Base-by-base conservation (phyloP, 2,888 invertebrate species). In the Villa cingulata region DNA sequence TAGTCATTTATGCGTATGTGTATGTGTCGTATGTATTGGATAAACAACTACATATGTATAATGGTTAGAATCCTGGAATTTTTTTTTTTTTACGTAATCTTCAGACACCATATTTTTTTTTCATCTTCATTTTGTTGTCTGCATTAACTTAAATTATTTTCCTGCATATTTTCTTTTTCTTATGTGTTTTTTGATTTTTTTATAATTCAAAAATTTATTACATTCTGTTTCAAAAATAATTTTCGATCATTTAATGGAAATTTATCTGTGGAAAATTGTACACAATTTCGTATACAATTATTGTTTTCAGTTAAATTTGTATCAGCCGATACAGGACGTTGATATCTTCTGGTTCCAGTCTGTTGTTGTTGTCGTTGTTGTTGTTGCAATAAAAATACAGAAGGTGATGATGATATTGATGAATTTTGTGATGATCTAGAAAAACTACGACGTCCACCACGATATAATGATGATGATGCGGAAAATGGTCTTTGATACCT, bases 261-360 rank as follows among this genome's bases (percentile, higher is more conserved):
- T 20, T 48, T 40, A 34, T 53, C 53, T n/a, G n/a, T n/a, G 1
- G 49, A 38, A 49, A 51, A 46, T 41, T 37, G 40, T 17, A 53
- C 43, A 41, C 48, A 53, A 48, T 51, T 49, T 37, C 41, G 37
- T 34, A 53, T 55, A 48, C 57, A n/a, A n/a, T n/a, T n/a, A n/a
- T n/a, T n/a, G n/a, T n/a, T 57, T 32, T 61, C 57, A 9, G 63
- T 60, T 40, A 64, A 58, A 51, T 62, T 65, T 10, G 62, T 61
- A 56, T 68, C 68, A 34, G 68, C 68, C n/a, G 68, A 68, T 54
- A 65, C 62, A 7, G 68, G 68, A 46, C 68, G 56, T 10, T 29
- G 29, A 19, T 23, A n/a, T n/a, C n/a, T 44, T 60, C 60, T 18
- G 32, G 15, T 19, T 29, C 12, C 36, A 29, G 16, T 23, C 34